Base-by-base conservation (phyloP, 1,140 invertebrate species). In the Tigriopus japonicus region DNA sequence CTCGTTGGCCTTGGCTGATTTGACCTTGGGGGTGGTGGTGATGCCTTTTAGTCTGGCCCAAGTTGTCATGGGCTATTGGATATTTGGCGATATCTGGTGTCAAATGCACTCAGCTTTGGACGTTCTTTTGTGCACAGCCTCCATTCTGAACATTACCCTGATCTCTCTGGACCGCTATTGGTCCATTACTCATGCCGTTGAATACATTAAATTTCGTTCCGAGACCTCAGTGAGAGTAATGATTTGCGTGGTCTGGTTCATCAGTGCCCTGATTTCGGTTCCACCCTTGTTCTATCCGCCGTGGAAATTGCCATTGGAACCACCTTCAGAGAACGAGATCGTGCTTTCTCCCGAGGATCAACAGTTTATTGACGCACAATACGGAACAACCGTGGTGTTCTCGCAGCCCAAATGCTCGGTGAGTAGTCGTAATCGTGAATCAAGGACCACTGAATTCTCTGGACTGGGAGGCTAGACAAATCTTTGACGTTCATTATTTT, bases 41-140 rank as follows among this genome's bases (percentile, higher is more conserved):
- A 95, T 98, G 90, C 93, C 93, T 9, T 95, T 97, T 69, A 95
- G 90, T 21, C 72, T 96, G 59, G 89, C 91, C 24, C 92, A 96
- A 67, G 91, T 96, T 72, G 63, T 66, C 17, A 94, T 95, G 90
- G 90, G 89, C 10, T 93, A 93, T 67, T 94, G 90, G 90, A 87
- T 92, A 70, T 94, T 95, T 67, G 91, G 91, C 42, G 81, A 82
- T 62, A 85, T 86, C 80, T 93, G 89, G 88, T 91, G 87, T 71
- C 87, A 49, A 69, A 84, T 94, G 66, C 86, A 93, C 71, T 86
- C 85, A 12, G 90, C 91, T 1, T 85, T 94, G 79, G 93, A 96
- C 72, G 92, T 96, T 54, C 74, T 96, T n/a, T 74, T 96, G 65
- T 92, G 88, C 71, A 96, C 92, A 0, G 89, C 91, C 13, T 93